phyloP scores from a whole-genome alignment of 2,113 vertebrate species.

The Lutjanus erythropterus region DNA sequence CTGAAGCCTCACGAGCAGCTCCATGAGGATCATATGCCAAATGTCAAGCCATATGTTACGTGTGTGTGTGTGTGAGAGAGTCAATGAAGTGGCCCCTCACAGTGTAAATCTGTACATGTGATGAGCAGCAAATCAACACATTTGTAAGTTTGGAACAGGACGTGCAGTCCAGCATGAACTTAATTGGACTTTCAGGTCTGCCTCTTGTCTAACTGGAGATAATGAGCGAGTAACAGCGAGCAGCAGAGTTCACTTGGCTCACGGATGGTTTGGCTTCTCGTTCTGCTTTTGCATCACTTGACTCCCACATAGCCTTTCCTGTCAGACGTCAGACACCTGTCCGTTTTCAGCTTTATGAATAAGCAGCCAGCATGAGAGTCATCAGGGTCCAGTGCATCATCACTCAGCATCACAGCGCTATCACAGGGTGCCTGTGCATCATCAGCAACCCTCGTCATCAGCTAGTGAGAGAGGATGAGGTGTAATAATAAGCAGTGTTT shows the following conservation, averaged over 20 bases:
- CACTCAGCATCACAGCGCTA: slow-evolving; percentile 34
- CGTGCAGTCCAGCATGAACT: neutral
- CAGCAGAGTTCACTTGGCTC: slow-evolving; percentile 28
- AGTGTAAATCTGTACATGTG: slow-evolving; percentile 23
- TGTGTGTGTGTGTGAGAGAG: neutral
- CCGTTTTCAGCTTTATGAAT: slow-evolving; percentile 26
- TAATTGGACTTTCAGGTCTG: neutral
- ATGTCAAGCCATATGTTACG: slow-evolving; percentile 51
- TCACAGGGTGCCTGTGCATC: slow-evolving; percentile 10
- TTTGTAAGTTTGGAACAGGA: neutral
- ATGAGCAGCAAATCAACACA: slow-evolving; percentile 8
- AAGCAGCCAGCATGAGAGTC: slow-evolving; percentile 34
- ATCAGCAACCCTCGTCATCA: slow-evolving; percentile 17
- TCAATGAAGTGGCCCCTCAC: neutral
- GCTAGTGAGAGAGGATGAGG: neutral
- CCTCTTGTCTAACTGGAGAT: slow-evolving; percentile 4
- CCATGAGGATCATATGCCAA: slow-evolving; percentile 37
- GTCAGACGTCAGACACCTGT: slow-evolving; percentile 58
- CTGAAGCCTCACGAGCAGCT: slow-evolving; percentile 12
- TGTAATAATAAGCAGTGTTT: neutral
- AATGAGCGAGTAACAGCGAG: slow-evolving; percentile 2
- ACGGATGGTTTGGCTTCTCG: slow-evolving; percentile 4
- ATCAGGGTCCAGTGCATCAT: slow-evolving; percentile 30
- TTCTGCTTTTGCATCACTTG: slow-evolving; percentile 39
- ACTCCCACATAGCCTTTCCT: slow-evolving; percentile 31